Evolutionary conservation across 2,888 invertebrate genomes (phyloP), one percentile per base, ranked within the genome.

Genomic region (Agrochola litura): DNA sequence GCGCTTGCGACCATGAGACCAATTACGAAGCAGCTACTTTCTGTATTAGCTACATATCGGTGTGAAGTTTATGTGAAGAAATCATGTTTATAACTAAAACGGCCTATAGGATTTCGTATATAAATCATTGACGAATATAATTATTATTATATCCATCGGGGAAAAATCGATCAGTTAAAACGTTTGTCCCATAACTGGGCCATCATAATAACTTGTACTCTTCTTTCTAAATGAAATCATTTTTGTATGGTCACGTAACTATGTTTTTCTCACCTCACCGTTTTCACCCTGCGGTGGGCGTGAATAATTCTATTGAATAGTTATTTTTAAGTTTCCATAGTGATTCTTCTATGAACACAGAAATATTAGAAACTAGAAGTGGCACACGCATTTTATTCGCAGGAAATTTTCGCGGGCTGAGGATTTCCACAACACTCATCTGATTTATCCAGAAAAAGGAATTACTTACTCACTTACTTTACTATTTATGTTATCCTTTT

Each of bases 241-340:
- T 83, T 81, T 84, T 79, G 68, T 86, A 88, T 87, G 79, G 89
- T 89, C 89, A 89, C 90, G 89, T 89, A 89, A 79, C 78, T 49
- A 74, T 74, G 82, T 82, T 81, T 86, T 86, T 84, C 81, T 82
- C 77, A 72, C 72, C 77, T 61, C 77, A 54, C 61, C 76, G 78
- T 83, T 88, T 83, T 82, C 87, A 82, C 80, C 81, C 84, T 78
- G 81, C 72, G 68, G 71, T 71, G 79, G 63, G 73, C 86, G 83
- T 88, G 69, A 66, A 87, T 79, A 86, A 86, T 86, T 79, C 73
- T 76, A 79, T 87, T 75, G 78, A 81, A 87, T 84, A 65, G 82
- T 79, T 82, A 79, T 87, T 81, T 83, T 78, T 66, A 69, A 56
- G 70, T 66, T 85, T 78, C 69, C 63, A 82, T 82, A 73, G 78